Evolutionary conservation across 2,113 vertebrate genomes (phyloP).

Genomic region (Pygoscelis antarcticus): DNA sequence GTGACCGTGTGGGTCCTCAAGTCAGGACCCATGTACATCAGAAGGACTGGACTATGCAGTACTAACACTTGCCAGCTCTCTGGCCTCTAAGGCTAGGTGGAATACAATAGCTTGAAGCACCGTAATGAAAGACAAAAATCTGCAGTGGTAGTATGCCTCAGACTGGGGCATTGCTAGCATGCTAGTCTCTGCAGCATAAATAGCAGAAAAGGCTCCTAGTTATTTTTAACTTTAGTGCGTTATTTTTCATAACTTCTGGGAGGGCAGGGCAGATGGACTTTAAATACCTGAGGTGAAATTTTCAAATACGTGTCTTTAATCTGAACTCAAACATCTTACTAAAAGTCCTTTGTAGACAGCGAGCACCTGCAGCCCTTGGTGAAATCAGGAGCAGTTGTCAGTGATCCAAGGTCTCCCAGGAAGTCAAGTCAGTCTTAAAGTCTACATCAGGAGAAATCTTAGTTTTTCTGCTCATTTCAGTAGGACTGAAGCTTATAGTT

Average conservation of each 20-base stretch:
- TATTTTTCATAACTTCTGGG: neutral
- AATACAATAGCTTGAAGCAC: neutral
- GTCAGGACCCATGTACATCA: neutral
- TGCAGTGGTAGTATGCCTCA: neutral
- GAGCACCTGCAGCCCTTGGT: neutral
- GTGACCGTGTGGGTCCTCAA: neutral
- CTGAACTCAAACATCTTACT: neutral
- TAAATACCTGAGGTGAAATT: neutral
- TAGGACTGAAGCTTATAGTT: neutral
- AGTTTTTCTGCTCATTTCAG: neutral
- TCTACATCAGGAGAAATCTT: neutral
- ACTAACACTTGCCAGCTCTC: neutral
- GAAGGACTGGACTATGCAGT: neutral
- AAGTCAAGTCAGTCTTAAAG: neutral
- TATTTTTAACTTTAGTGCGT: neutral
- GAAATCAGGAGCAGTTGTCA: neutral
- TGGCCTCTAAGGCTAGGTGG: neutral
- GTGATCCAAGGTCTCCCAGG: neutral
- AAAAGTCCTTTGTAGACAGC: neutral
- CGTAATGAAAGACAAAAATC: neutral
- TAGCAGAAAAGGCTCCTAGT: neutral
- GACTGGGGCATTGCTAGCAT: neutral
- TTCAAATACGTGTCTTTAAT: neutral
- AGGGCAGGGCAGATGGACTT: neutral
- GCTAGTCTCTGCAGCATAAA: neutral